phyloP scores from a whole-genome alignment of 2,113 vertebrate species.

The Tragelaphus buxtoni region DNA sequence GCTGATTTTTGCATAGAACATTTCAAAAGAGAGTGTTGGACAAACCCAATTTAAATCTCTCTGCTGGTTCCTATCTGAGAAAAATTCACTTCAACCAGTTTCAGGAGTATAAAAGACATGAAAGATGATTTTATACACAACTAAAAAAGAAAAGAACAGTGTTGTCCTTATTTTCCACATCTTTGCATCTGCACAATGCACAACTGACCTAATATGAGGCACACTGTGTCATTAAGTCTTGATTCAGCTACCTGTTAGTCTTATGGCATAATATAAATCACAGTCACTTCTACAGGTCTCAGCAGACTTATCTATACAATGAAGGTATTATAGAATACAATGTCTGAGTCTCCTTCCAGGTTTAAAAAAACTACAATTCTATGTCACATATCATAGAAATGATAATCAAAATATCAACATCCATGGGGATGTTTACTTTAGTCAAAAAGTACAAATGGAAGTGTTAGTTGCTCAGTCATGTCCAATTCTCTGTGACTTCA shows the following conservation, averaged over 20 bases:
- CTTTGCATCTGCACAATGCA: background rate
- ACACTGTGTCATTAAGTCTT: background rate
- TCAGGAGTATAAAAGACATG: background rate
- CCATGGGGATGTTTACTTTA: background rate
- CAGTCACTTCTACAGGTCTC: background rate
- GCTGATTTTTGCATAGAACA: conserved; percentile 1
- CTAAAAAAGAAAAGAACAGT: background rate
- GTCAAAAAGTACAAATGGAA: background rate
- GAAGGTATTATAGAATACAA: background rate
- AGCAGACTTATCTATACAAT: background rate
- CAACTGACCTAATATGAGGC: background rate
- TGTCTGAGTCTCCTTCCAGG: background rate
- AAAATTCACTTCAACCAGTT: background rate
- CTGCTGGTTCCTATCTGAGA: background rate
- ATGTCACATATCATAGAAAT: background rate
- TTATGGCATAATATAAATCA: background rate
- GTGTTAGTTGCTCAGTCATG: background rate
- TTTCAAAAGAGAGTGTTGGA: background rate
- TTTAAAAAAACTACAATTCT: background rate
- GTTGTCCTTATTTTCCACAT: background rate
- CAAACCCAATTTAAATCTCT: conserved; percentile 10
- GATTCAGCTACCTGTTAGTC: background rate
- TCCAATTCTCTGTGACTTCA: background rate
- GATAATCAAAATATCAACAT: background rate
- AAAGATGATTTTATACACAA: background rate